Conservation (phyloP, 2,797 vertebrate genomes). For the Sebastes vulpes region DNA sequence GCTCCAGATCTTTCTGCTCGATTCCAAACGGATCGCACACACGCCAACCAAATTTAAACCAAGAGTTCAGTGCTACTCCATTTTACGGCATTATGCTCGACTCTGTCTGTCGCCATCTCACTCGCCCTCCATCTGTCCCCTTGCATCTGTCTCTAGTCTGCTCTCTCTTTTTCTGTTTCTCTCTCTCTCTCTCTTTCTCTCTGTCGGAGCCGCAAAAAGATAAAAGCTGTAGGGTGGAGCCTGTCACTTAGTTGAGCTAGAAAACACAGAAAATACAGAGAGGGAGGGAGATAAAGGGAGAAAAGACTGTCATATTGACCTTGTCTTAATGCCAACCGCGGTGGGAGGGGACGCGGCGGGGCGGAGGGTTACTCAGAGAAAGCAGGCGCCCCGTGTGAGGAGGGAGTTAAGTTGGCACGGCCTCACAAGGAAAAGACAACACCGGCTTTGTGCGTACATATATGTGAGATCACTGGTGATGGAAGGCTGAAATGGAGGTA, state of each 20-base stretch:
- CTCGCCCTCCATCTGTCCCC: conserved; percentile 72
- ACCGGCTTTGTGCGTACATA: conserved; percentile 57
- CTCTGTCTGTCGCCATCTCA: conserved; percentile 64
- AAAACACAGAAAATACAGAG: conserved; percentile 58
- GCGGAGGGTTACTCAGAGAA: conserved; percentile 53
- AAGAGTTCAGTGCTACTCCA: conserved; percentile 57
- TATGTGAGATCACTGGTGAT: conserved; percentile 48
- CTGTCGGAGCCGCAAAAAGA: conserved; percentile 69
- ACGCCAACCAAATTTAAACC: conserved; percentile 57
- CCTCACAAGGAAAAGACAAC: conserved; percentile 65
- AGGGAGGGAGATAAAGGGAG: conserved; percentile 50
- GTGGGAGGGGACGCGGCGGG: conserved; percentile 47
- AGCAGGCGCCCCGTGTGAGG: conserved; percentile 64
- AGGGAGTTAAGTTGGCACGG: conserved; percentile 69
- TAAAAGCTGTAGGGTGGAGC: conserved; percentile 83
- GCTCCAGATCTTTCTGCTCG: conserved; percentile 43
- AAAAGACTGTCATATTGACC: conserved; percentile 80
- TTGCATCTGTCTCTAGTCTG: conserved; percentile 62
- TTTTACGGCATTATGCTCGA: conserved; percentile 65
- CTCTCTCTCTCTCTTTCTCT: conserved; percentile 34
- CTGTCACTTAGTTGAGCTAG: conserved; percentile 69
- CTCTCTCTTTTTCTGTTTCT: conserved; percentile 44
- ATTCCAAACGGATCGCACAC: conserved; percentile 30
- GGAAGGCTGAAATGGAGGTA: conserved; percentile 51
- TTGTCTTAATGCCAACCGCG: conserved; percentile 80